Evolutionary conservation across 2,797 vertebrate species (phyloP).

Genomic region (Mormyrops attenuatus): DNA sequence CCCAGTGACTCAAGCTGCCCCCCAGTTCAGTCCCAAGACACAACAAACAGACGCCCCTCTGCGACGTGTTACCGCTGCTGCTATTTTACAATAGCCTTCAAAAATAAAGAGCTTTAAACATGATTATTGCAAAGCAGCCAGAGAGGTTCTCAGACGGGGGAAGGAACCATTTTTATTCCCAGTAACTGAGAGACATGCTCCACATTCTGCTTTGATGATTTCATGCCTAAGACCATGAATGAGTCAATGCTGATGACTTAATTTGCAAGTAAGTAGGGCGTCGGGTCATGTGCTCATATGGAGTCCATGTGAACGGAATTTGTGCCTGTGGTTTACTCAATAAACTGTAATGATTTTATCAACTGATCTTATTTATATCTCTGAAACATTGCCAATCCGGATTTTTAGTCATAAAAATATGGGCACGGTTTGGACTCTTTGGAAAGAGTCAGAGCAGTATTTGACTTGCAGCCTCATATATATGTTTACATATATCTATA

Average conservation of each 20-base stretch:
- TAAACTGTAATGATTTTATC: neutral
- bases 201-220: conserved; percentile 8
- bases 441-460: neutral
- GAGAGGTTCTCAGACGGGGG: neutral
- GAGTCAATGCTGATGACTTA: conserved; percentile 22
- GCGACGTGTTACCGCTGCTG: conserved; percentile 30
- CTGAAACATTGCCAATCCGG: neutral
- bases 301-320: neutral
- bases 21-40: conserved; percentile 26
- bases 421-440: neutral
- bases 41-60: conserved; percentile 49
- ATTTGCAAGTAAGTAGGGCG: conserved; percentile 22
- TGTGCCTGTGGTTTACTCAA: neutral
- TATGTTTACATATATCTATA: neutral
- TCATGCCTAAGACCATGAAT: conserved; percentile 17
- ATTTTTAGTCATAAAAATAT: neutral
- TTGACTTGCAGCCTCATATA: neutral
- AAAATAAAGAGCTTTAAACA: conserved; percentile 13
- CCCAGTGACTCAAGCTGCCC: conserved; percentile 42
- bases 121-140: neutral
- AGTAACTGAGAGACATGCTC: neutral
- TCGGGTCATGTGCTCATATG: neutral
- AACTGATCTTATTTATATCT: neutral
- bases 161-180: conserved; percentile 6
- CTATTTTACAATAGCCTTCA: conserved; percentile 29